Evolutionary conservation across 2,113 vertebrate genomes (phyloP), one percentile per base, ranked within the genome.

Genomic region (Kryptolebias marmoratus): DNA sequence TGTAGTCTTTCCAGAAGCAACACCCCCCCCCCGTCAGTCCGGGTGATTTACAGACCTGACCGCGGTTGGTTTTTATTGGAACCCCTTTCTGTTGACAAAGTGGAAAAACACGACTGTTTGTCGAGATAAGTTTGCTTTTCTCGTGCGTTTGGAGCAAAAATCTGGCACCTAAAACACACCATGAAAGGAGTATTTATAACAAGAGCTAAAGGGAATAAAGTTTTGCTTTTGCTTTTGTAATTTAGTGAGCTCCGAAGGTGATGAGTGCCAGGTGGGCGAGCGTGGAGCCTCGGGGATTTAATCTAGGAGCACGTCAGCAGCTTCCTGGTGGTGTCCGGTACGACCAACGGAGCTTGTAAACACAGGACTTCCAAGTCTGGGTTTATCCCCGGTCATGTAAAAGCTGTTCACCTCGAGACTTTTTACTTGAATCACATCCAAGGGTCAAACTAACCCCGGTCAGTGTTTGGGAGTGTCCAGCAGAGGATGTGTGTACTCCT

Each of bases 281-380:
- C 22, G 36, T 42, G 5, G 39, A 42, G 39, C 5, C 39, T 42
- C 39, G 5, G 39, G 32, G 32, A 42, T 42, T 42, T 42, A 42
- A 42, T 42, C 5, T 8, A 42, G 39, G 10, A 42, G 39, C 39
- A 42, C 39, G 39, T 42, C 49, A 50, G 48, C 48, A 50, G 47
- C 63, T 76, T 84, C 68, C 76, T 28, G 62, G 27, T 73, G 77
- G 72, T 30, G 75, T 75, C 71, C 62, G 4, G n/a, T 36, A 53
- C 55, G 22, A 22, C 22, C 22, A 22, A 22, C 66, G 73, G 73
- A 80, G 49, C 53, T 71, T 77, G 73, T 86, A 90, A 90, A 90
- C 87, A 90, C 87, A 88, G 83, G 87, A 89, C 86, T 85, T 89
- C 87, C 88, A 90, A 87, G 87, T 84, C 76, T 86, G 75, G 52